These are phyloP conservation scores for Argya squamiceps DNA, from an alignment of 2,797 vertebrate genomes.

Conservation along the genomic window DNA sequence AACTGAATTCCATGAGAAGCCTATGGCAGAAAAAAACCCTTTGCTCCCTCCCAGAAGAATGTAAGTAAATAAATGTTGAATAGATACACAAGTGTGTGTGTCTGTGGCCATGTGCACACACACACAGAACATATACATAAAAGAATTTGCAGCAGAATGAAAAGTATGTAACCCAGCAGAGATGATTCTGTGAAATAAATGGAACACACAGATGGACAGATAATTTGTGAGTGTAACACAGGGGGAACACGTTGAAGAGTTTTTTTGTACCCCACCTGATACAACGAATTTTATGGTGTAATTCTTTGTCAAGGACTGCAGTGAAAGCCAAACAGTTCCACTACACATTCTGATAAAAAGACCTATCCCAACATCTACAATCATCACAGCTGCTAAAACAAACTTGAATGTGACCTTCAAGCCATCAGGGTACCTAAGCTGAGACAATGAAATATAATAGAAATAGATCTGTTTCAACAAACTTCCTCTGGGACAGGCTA, in stretches of 20 bases:
- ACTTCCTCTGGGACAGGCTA: not conserved
- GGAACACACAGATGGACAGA: not conserved
- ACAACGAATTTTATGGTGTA: not conserved
- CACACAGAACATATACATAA: not conserved
- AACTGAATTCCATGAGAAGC: slow-evolving; percentile 8
- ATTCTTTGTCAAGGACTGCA: not conserved
- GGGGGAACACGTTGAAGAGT: not conserved
- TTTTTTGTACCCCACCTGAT: not conserved
- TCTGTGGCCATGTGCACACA: not conserved
- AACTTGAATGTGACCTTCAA: slow-evolving; percentile 41
- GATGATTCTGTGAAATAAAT: not conserved
- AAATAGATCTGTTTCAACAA: slow-evolving; percentile 22
- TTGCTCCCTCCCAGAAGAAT: slow-evolving; percentile 11
- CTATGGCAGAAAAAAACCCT: not conserved
- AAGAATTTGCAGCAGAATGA: not conserved
- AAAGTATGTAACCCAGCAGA: not conserved
- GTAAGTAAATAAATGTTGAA: slow-evolving; percentile 11
- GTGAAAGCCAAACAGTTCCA: not conserved
- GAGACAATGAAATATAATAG: slow-evolving; percentile 6
- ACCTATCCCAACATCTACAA: not conserved
- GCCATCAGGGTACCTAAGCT: not conserved
- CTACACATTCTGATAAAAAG: not conserved
- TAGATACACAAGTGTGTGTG: not conserved
- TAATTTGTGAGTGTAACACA: not conserved
- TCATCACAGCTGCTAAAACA: slow-evolving; percentile 52